A percentile compares a stretch with the other conserved stretches of the same genome.
phyloP scores from a whole-genome alignment of 2,113 vertebrate species.

The Pollachius pollachius region DNA sequence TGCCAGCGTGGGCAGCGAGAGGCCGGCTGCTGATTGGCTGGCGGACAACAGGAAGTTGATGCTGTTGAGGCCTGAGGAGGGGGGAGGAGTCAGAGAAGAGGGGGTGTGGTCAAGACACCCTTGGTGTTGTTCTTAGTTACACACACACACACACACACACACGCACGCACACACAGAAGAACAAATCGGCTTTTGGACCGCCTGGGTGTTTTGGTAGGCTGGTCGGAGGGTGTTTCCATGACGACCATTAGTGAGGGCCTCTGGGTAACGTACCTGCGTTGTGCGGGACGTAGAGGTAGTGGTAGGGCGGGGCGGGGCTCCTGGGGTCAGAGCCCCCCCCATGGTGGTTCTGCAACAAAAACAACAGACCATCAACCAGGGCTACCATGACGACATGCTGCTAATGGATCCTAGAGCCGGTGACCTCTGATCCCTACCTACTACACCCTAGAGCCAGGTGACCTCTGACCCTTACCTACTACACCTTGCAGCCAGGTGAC shows the following conservation, averaged over 20 bases:
- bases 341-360: neutral
- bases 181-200: neutral
- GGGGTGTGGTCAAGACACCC: neutral
- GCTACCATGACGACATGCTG: conserved; percentile 39
- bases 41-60: conserved; percentile 74
- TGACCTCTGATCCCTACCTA: no score
- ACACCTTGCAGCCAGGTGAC: no score
- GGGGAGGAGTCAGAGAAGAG: neutral
- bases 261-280: conserved; percentile 72
- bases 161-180: neutral
- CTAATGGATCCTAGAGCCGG: neutral
- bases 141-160: neutral
- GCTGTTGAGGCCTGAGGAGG: neutral
- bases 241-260: neutral
- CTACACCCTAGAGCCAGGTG: no score
- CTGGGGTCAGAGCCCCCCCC: conserved; percentile 15
- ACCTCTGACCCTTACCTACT: no score
- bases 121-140: no score
- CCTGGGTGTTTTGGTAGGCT: neutral
- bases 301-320: conserved; percentile 64
- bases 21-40: conserved; percentile 60
- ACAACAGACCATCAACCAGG: neutral
- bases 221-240: neutral
- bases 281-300: conserved; percentile 84
- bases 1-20: conserved; percentile 71